Base-by-base conservation (phyloP, 2,797 vertebrate genomes). In the Falco naumanni region DNA sequence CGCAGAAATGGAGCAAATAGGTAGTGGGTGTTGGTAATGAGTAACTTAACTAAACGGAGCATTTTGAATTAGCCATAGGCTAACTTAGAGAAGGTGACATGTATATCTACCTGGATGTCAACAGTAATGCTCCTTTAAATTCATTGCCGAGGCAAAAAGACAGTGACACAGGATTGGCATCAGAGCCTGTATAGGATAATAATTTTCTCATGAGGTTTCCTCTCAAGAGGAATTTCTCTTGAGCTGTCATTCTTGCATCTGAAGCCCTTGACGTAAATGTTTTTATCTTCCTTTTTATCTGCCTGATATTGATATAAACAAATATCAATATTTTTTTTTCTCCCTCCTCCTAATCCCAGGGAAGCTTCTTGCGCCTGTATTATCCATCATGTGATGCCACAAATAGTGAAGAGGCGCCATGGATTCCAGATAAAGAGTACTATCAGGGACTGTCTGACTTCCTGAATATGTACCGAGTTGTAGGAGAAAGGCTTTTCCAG, bases 381-480 rank as follows among this genome's bases (percentile, higher is more conserved):
- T 99, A 99, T 93, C 99, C 99, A 3, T 98, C 99, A 16, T 96
- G 98, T 34, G 90, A 98, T 64, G 93, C 72, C 3, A 96, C 97
- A 31, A 96, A 94, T 21, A 92, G 69, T 0, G 96, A 98, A 37
- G 98, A 98, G 43, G 98, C 99, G 7, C 78, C 97, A 22, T 99
- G 99, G 99, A 98, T 99, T 79, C 99, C 99, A 4, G 98, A 98
- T 79, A 98, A 95, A 72, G 99, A 99, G 89, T 99, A 99, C 95
- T 99, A 99, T 76, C 96, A 93, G 5, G 99, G 99, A 31, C 98
- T 99, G 39, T 99, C 98, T n/a, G 98, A 99, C 97, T 99, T 99
- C 95, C 98, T 99, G 96, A 99, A 99, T 68, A 96, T 98, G 86
- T 98, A 98, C 96, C 96, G 98, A 85, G 41, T 92, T 47, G 22